These are phyloP conservation scores for Loxodonta africana DNA, from an alignment of 2,113 vertebrate genomes.

Conservation along the genomic window DNA sequence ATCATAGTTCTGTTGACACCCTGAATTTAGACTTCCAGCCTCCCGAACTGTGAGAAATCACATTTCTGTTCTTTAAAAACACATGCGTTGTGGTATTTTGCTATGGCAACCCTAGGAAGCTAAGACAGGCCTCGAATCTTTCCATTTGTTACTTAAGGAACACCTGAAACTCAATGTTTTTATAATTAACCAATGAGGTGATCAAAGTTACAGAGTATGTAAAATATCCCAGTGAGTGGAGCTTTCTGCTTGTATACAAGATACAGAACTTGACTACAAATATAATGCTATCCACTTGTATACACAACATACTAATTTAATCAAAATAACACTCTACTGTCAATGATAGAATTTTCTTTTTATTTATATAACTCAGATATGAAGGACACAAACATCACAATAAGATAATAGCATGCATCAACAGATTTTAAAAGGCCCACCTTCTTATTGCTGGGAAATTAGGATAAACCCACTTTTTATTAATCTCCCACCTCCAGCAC, in stretches of 20 bases:
- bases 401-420: not conserved
- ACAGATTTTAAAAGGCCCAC: constrained; percentile 50
- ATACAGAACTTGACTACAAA: not conserved
- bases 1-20: not conserved
- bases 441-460: constrained; percentile 47
- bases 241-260: not conserved
- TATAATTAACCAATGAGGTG: not conserved
- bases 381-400: not conserved
- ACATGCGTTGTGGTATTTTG: not conserved
- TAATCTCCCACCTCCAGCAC: constrained; percentile 65
- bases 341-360: not conserved
- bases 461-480: constrained; percentile 64
- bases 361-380: not conserved
- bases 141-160: not conserved
- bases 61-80: not conserved
- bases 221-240: not conserved
- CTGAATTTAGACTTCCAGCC: not conserved
- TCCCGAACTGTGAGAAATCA: not conserved
- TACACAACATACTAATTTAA: not conserved
- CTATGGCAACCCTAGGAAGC: not conserved
- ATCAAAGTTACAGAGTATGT: not conserved
- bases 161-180: not conserved
- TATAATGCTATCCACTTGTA: not conserved
- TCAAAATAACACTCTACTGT: not conserved
- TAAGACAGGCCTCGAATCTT: not conserved